A percentile compares a stretch with the other conserved stretches of the same genome.
Evolutionary conservation across 2,797 vertebrate species (phyloP).

Genomic region (Aplochiton taeniatus): DNA sequence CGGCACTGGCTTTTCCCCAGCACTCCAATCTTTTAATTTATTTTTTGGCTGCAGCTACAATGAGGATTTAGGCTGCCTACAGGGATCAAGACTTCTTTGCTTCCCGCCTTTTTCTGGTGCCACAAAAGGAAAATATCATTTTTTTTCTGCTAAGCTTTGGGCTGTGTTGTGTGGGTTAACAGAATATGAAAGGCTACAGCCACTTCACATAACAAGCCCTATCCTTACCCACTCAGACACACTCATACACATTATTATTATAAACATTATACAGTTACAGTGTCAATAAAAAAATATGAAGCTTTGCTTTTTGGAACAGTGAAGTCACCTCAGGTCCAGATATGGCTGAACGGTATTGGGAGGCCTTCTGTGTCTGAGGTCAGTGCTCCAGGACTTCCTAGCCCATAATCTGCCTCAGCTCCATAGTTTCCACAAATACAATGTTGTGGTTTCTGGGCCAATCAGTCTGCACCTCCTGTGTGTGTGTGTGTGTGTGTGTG

Average conservation of each 20-base stretch:
- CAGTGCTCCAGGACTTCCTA: background rate
- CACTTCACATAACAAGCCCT: background rate
- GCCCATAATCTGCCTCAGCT: no score
- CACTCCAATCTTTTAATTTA: constrained; percentile 56
- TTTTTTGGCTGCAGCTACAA: constrained; percentile 48
- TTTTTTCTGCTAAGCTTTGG: constrained; percentile 25
- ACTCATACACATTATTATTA: background rate
- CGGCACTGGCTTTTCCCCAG: constrained; percentile 33
- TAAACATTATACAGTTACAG: constrained; percentile 3
- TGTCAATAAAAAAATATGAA: background rate
- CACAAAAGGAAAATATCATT: constrained; percentile 39
- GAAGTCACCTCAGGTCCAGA: background rate
- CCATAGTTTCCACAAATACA: no score
- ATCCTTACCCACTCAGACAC: no score
- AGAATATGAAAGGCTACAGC: constrained; percentile 29
- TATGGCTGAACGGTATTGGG: constrained; percentile 23
- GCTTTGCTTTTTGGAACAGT: no score
- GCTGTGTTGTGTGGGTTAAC: constrained; percentile 42
- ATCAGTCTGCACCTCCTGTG: no score
- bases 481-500: background rate
- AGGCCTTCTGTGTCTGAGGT: no score
- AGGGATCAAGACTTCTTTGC: constrained; percentile 58
- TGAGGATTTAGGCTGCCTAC: constrained; percentile 61
- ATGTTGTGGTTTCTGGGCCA: no score
- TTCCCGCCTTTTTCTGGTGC: constrained; percentile 38